These are phyloP conservation scores for Scartelaos histophorus DNA, from an alignment of 2,113 vertebrate species.

Conservation along the genomic window DNA sequence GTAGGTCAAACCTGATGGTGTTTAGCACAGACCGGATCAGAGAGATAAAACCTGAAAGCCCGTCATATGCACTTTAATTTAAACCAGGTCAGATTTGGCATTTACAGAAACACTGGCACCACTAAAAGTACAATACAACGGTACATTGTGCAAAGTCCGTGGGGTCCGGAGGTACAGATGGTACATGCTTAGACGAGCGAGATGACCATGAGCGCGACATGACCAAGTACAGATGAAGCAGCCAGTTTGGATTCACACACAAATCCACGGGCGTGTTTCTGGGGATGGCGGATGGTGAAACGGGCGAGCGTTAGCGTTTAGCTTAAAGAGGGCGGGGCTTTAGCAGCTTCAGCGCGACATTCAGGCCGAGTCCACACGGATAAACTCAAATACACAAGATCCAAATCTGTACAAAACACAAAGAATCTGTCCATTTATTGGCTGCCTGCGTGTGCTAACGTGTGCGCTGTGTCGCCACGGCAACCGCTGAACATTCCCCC, in stretches of 20 bases:
- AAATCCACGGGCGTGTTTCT: not conserved
- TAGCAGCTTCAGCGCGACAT: conserved; percentile 1
- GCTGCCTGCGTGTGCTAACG: no score
- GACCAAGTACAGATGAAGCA: not conserved
- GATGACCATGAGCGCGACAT: not conserved
- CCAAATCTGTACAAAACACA: no score
- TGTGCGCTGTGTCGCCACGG: no score
- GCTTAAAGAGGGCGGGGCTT: not conserved
- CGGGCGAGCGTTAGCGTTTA: not conserved
- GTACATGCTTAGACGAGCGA: not conserved
- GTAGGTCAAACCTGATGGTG: no score
- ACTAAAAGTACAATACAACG: not conserved
- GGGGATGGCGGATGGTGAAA: not conserved
- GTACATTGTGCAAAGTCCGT: not conserved
- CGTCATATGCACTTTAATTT: no score
- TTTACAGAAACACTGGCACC: not conserved
- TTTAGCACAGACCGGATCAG: no score
- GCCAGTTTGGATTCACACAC: not conserved
- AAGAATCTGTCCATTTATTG: no score
- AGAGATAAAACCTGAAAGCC: no score
- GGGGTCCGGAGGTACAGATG: not conserved
- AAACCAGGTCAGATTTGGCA: not conserved
- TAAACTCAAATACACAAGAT: no score
- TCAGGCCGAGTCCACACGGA: not conserved
- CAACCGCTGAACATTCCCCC: no score